These are phyloP conservation scores for Hafferia zeledoni DNA, from an alignment of 2,797 vertebrate genomes.

Conservation along the genomic window DNA sequence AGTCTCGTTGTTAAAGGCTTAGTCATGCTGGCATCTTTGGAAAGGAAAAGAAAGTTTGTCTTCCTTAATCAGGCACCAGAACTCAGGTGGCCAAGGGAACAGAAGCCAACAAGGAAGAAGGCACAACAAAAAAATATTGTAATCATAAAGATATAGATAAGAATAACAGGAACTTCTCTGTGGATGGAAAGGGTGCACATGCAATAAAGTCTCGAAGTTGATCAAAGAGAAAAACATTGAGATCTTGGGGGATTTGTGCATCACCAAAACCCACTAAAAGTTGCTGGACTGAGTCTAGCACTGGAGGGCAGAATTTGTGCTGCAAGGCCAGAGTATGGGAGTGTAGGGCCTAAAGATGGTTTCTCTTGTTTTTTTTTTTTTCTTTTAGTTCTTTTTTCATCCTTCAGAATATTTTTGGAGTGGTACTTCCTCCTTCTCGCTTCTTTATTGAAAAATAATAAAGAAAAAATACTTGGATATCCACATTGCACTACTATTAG, in stretches of 20 bases:
- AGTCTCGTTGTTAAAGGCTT: background rate
- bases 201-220: background rate
- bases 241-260: background rate
- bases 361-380: rapidly evolving
- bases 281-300: background rate
- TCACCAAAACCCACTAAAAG: background rate
- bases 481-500: background rate
- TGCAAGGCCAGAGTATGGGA: background rate
- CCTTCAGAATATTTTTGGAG: background rate
- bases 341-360: rapidly evolving
- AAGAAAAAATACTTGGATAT: background rate
- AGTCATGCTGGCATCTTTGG: rapidly evolving
- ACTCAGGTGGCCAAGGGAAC: background rate
- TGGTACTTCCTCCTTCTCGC: background rate
- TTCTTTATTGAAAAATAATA: background rate
- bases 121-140: background rate
- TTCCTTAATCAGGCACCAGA: background rate
- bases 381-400: too few relatives aligned
- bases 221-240: background rate
- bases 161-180: background rate
- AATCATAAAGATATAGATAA: background rate
- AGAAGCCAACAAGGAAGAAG: background rate
- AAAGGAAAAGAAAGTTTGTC: background rate
- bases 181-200: background rate
- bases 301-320: background rate